Conservation (phyloP, 2,797 vertebrate genomes). For the Sebastiscus tertius region DNA sequence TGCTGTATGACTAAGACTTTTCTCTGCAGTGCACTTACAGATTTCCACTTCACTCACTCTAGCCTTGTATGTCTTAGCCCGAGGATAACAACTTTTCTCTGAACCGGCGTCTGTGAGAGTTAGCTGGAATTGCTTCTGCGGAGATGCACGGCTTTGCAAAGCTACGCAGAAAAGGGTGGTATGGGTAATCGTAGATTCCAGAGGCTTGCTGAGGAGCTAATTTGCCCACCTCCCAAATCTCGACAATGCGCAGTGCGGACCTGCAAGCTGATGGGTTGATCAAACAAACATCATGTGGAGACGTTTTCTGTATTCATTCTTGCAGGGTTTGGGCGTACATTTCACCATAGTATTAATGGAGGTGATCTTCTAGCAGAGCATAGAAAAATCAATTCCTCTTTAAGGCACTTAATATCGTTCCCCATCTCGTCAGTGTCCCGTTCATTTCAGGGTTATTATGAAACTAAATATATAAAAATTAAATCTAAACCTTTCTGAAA, state of each 20-base stretch:
- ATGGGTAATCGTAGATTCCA: neutral
- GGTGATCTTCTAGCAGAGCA: neutral
- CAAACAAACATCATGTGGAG: neutral
- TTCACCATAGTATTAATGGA: neutral
- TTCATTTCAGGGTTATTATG: no score
- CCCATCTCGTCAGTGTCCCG: neutral
- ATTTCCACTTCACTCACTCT: neutral
- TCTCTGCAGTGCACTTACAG: conserved; percentile 17
- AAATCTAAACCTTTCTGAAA: no score
- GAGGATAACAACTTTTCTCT: neutral
- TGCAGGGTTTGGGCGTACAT: neutral
- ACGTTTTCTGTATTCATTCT: neutral
- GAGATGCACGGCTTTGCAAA: neutral
- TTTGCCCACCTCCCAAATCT: neutral
- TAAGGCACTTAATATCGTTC: neutral
- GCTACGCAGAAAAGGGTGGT: neutral
- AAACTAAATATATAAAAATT: no score
- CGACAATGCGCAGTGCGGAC: neutral
- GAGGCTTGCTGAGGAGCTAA: neutral
- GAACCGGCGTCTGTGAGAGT: neutral
- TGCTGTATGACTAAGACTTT: conserved; percentile 40
- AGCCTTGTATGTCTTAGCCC: neutral
- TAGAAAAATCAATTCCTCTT: neutral
- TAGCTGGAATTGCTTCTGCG: neutral
- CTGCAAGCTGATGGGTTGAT: neutral